These are phyloP conservation scores for Autographa gamma DNA, from an alignment of 2,888 invertebrate species.

Conservation along the genomic window DNA sequence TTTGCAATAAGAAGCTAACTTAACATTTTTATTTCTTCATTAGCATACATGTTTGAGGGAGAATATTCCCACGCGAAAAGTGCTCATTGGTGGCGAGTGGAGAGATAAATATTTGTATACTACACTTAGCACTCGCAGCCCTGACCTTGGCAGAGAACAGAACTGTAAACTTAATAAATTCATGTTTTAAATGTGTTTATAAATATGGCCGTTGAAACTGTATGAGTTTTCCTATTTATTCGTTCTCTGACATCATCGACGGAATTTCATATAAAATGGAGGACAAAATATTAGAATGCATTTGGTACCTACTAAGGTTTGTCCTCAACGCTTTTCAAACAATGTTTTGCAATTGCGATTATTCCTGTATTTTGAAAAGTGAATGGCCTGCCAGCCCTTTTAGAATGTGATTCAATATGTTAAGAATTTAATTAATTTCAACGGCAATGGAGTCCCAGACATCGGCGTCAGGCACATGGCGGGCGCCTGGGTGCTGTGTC, in stretches of 20 bases:
- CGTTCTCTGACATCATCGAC: slow-evolving; percentile 30
- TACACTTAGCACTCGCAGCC: slow-evolving; percentile 68
- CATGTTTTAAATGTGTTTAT: slow-evolving; percentile 28
- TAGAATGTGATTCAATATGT: slow-evolving; percentile 71
- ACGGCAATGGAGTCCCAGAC: slow-evolving; percentile 76
- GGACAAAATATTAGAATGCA: too few species aligned
- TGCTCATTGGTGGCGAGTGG: slow-evolving; percentile 79
- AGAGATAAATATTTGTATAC: slow-evolving; percentile 86
- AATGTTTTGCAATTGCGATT: slow-evolving; percentile 24
- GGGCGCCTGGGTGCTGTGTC: slow-evolving; percentile 80
- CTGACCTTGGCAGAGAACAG: slow-evolving; percentile 72
- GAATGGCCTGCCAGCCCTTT: slow-evolving; percentile 52
- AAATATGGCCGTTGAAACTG: slow-evolving; percentile 19
- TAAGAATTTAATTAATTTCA: slow-evolving; percentile 81
- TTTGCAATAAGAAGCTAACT: slow-evolving; percentile 24
- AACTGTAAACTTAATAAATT: slow-evolving; percentile 46
- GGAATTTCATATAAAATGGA: neutral
- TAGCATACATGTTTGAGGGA: slow-evolving; percentile 51
- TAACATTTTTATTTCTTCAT: slow-evolving; percentile 39
- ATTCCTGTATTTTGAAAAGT: slow-evolving; percentile 24
- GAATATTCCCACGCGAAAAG: slow-evolving; percentile 84
- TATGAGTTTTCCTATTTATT: slow-evolving; percentile 12
- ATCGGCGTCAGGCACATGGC: slow-evolving; percentile 82
- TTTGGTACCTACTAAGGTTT: neutral
- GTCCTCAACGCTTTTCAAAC: slow-evolving; percentile 23